Conservation (phyloP, 2,113 vertebrate genomes). For the Barbus barbus region DNA sequence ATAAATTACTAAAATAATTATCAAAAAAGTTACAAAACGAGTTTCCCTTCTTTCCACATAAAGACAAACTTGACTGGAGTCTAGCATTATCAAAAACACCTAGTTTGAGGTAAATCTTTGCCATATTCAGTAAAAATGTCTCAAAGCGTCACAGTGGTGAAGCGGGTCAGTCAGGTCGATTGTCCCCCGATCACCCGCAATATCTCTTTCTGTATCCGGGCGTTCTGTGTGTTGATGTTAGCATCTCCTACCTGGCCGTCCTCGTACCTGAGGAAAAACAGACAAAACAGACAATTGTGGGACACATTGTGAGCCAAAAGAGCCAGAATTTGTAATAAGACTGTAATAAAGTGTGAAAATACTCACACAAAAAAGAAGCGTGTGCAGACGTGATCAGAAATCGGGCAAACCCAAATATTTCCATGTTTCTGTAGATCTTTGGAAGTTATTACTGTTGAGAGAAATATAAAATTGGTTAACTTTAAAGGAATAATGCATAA, state of each 20-base stretch:
- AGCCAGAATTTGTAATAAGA: not conserved
- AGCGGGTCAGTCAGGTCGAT: constrained; percentile 50
- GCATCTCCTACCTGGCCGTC: constrained; percentile 94
- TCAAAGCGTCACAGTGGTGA: constrained; percentile 17
- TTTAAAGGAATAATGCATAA: not conserved
- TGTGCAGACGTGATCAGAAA: constrained; percentile 93
- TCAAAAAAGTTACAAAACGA: constrained; percentile 24
- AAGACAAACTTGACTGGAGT: not conserved
- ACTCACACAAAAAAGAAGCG: constrained; percentile 99
- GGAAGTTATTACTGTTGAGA: constrained; percentile 88
- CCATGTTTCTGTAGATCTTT: constrained; percentile 94
- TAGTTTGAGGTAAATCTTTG: not conserved
- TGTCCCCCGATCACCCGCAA: constrained; percentile 89
- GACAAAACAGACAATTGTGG: constrained; percentile 23
- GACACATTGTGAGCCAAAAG: not conserved
- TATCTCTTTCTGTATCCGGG: constrained; percentile 90
- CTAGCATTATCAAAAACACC: not conserved
- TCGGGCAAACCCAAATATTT: constrained; percentile 95
- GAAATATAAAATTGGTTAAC: not conserved
- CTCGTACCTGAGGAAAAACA: constrained; percentile 82
- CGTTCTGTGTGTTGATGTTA: constrained; percentile 95
- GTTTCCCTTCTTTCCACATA: not conserved
- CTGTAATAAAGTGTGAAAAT: not conserved
- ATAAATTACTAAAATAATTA: not conserved
- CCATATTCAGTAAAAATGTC: not conserved